Percentiles rank a stretch among this genome's conserved stretches.
Evolutionary conservation across 2,113 vertebrate species (phyloP).

Genomic region (Trematomus loennbergii): DNA sequence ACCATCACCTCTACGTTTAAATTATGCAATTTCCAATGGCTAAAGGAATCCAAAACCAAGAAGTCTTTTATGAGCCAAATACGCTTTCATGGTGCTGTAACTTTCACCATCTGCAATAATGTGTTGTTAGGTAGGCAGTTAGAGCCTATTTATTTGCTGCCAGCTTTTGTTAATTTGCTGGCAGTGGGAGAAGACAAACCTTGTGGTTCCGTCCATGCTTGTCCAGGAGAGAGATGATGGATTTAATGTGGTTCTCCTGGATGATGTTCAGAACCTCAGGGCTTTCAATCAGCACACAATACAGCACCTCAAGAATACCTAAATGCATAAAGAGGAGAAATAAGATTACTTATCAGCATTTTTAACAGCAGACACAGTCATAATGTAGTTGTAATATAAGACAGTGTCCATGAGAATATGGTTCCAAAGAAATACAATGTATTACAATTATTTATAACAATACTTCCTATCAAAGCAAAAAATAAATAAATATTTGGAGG

Average conservation of each 20-base stretch:
- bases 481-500: too few species aligned
- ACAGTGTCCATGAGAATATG: neutral
- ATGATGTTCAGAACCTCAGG: conserved; percentile 97
- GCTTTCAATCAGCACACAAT: conserved; percentile 96
- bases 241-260: conserved; percentile 97
- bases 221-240: conserved; percentile 95
- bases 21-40: neutral
- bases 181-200: conserved; percentile 74
- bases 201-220: conserved; percentile 97
- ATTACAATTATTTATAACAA: neutral
- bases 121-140: neutral
- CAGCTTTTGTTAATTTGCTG: neutral
- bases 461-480: neutral
- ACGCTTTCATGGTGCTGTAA: neutral
- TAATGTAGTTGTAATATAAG: neutral
- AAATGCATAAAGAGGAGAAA: neutral
- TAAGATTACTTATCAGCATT: neutral
- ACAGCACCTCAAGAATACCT: conserved; percentile 95
- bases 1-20: neutral
- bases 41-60: neutral
- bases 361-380: neutral
- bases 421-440: neutral
- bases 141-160: neutral
- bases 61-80: conserved; percentile 6
- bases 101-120: neutral